Evolutionary conservation across 2,113 vertebrate genomes (phyloP), one percentile per base, ranked within the genome.

Genomic region (Platysternon megacephalum): DNA sequence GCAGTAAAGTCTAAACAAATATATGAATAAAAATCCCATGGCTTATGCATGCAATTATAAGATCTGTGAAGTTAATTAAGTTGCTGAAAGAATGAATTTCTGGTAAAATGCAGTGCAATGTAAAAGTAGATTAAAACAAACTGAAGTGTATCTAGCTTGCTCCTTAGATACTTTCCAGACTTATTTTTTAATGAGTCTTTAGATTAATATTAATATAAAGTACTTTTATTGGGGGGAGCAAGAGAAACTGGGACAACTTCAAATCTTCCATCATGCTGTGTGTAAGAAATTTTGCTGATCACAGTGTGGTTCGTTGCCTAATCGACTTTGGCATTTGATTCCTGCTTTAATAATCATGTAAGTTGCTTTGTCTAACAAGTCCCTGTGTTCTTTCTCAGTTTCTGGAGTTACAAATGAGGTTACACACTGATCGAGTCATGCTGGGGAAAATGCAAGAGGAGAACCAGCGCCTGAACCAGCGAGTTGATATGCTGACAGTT

Each of bases 381-480:
- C 46, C 79, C 79, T 95, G 24, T 42, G 39, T 5, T 52, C 9
- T 44, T 16, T 48, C 55, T 88, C 88, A 91, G 88, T 95, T 98
- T 93, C 91, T 97, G 93, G 83, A 96, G 58, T 87, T 96, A n/a
- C 93, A 94, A 90, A 94, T 86, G 93, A 93, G 87, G 32, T 86
- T 92, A 14, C 86, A 86, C 0, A 42, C 86, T 93, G 97, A 84
- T 56, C 88, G 51, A 84, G 84, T 74, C 82, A 35, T 72, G 88
- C 89, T 95, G 82, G 35, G 91, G 84, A 91, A 97, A 88, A 86
- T 85, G n/a, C 79, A 56, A 46, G 88, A 88, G 93, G 84, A 94
- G 74, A 96, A 90, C 56, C 53, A 82, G 55, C 16, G 49, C 39
- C 48, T 85, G 53, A 88, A 55, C 24, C 86, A 58, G 86, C 94